phyloP scores from a whole-genome alignment of 2,113 vertebrate species.

The Petroica traversi region DNA sequence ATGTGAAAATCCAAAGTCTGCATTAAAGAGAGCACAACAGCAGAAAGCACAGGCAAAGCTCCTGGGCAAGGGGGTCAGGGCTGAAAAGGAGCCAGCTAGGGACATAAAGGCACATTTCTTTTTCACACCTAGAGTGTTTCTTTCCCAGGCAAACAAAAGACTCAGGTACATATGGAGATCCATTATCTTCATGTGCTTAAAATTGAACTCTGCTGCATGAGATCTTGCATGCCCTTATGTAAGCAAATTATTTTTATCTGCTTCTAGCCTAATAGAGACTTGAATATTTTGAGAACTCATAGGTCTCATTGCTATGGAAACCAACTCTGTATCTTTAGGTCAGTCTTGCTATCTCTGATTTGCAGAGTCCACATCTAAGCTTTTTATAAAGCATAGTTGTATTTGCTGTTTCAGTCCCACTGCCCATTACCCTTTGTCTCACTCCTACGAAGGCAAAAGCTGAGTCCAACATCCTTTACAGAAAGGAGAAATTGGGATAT shows the following conservation, averaged over 20 bases:
- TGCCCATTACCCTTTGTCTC: neutral
- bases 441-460: neutral
- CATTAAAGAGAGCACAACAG: neutral
- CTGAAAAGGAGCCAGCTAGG: neutral
- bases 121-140: neutral
- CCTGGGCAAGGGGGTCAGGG: neutral
- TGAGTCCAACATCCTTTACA: neutral
- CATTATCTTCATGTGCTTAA: neutral
- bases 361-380: neutral
- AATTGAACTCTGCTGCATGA: neutral
- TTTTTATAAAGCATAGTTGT: neutral
- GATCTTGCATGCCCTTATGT: neutral
- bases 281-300: slow-evolving; percentile 20
- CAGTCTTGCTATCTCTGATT: slow-evolving; percentile 2
- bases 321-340: slow-evolving; percentile 32
- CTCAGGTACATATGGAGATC: neutral
- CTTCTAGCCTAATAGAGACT: slow-evolving; percentile 5
- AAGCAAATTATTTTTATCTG: slow-evolving; percentile 51
- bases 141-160: neutral
- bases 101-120: neutral
- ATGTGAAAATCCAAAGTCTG: neutral
- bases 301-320: slow-evolving; percentile 58
- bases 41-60: neutral
- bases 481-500: neutral
- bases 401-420: neutral